phyloP scores from a whole-genome alignment of 2,888 invertebrate species.

The Hoplodrina blanda region DNA sequence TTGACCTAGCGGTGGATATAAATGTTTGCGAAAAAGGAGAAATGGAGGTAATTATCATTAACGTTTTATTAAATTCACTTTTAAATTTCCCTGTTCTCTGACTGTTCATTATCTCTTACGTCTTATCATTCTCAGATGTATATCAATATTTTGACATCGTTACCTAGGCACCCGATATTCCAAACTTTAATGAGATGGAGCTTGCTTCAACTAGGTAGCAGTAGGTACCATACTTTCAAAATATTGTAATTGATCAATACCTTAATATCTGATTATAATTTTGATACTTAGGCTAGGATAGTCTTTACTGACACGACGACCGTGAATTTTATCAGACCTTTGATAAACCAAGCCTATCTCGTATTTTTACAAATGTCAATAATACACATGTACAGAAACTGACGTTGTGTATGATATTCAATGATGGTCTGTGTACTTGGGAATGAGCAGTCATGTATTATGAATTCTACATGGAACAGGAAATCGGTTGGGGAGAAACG shows the following conservation, averaged over 20 bases:
- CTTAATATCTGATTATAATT: slow-evolving; percentile 17
- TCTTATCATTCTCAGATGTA: slow-evolving; percentile 9
- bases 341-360: slow-evolving; percentile 48
- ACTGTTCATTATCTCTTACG: not conserved
- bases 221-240: slow-evolving; percentile 2
- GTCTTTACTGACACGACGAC: slow-evolving; percentile 26
- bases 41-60: slow-evolving; percentile 44
- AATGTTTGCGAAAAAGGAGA: slow-evolving; percentile 91
- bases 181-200: not conserved
- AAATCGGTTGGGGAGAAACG: not conserved
- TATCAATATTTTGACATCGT: not conserved
- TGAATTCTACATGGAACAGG: not conserved
- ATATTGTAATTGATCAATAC: not conserved
- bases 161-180: not conserved
- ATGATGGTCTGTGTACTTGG: slow-evolving; percentile 8
- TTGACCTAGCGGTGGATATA: slow-evolving; percentile 91
- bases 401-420: slow-evolving; percentile 12
- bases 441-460: not conserved
- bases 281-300: slow-evolving; percentile 11
- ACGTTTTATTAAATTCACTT: not conserved
- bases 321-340: slow-evolving; percentile 54
- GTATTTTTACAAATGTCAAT: slow-evolving; percentile 32
- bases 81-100: not conserved
- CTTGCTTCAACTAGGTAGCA: not conserved
- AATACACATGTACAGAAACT: slow-evolving; percentile 7